Conservation (phyloP, 1,140 invertebrate genomes). For the Brachionus rotundiformis region DNA sequence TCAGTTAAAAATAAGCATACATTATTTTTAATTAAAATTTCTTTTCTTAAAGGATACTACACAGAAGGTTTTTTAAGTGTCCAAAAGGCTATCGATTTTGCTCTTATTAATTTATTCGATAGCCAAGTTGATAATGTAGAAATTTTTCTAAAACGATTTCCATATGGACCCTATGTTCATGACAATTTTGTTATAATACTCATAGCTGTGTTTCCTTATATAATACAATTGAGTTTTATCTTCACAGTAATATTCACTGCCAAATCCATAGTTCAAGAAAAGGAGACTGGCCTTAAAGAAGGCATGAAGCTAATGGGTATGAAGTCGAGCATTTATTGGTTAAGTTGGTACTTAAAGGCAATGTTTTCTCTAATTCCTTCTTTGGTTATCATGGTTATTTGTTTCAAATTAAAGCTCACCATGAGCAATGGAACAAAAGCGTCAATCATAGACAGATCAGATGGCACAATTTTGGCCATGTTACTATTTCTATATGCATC, state of each 20-base stretch:
- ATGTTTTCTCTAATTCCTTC: conserved; percentile 72
- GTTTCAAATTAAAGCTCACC: conserved; percentile 57
- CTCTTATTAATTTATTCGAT: conserved; percentile 59
- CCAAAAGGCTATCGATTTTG: conserved; percentile 70
- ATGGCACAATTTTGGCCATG: conserved; percentile 65
- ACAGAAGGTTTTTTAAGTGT: conserved; percentile 72
- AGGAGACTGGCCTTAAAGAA: conserved; percentile 60
- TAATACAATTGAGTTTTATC: conserved; percentile 72
- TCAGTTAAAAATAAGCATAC: neutral
- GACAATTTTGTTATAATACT: conserved; percentile 60
- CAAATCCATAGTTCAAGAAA: conserved; percentile 61
- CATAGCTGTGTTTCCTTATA: conserved; percentile 67
- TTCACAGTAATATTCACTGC: conserved; percentile 59
- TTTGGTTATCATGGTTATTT: conserved; percentile 65
- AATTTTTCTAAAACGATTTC: conserved; percentile 53
- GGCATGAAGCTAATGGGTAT: conserved; percentile 83
- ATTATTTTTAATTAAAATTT: conserved; percentile 24
- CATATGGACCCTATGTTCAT: conserved; percentile 60
- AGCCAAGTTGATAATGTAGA: conserved; percentile 66
- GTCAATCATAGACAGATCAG: conserved; percentile 67
- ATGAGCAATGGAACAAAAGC: neutral
- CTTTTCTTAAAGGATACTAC: conserved; percentile 64
- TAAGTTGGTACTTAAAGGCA: conserved; percentile 71
- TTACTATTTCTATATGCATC: conserved; percentile 16
- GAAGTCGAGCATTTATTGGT: conserved; percentile 78